phyloP scores from a whole-genome alignment of 1,140 invertebrate species.

The Periplaneta americana region DNA sequence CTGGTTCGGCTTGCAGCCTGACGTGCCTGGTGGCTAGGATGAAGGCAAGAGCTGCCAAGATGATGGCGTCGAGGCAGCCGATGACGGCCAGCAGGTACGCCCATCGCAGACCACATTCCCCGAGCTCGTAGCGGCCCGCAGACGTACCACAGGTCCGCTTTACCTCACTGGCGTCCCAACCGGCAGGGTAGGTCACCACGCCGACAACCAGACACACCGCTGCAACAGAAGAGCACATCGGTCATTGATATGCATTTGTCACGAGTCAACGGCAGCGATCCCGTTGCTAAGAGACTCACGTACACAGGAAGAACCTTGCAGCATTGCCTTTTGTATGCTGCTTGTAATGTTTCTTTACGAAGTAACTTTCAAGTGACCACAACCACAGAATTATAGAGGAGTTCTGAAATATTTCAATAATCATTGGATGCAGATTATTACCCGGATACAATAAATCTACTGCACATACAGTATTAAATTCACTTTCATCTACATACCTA shows the following conservation, averaged over 20 bases:
- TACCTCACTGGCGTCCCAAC: constrained; percentile 82
- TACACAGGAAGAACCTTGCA: too few relatives aligned
- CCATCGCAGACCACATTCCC: constrained; percentile 88
- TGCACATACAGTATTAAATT: too few relatives aligned
- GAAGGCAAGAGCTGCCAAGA: constrained; percentile 86
- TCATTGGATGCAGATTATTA: too few relatives aligned
- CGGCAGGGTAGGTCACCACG: constrained; percentile 86
- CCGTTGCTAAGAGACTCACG: too few relatives aligned
- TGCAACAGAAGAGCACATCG: constrained; percentile 44
- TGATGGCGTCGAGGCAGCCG: constrained; percentile 82
- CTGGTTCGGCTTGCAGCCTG: constrained; percentile 73
- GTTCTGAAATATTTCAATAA: too few relatives aligned
- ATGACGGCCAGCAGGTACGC: constrained; percentile 91
- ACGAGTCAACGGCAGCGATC: too few relatives aligned
- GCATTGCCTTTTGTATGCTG: too few relatives aligned
- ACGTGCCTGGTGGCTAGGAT: constrained; percentile 87
- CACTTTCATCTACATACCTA: too few relatives aligned
- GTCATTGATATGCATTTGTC: neutral
- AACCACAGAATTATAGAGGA: too few relatives aligned
- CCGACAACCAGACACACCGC: constrained; percentile 76
- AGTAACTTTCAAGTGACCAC: too few relatives aligned
- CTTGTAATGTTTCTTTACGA: too few relatives aligned
- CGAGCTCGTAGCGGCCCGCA: constrained; percentile 67
- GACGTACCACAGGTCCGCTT: constrained; percentile 79
- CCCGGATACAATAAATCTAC: too few relatives aligned